phyloP scores from a whole-genome alignment of 2,113 vertebrate species.

The Capra hircus region DNA sequence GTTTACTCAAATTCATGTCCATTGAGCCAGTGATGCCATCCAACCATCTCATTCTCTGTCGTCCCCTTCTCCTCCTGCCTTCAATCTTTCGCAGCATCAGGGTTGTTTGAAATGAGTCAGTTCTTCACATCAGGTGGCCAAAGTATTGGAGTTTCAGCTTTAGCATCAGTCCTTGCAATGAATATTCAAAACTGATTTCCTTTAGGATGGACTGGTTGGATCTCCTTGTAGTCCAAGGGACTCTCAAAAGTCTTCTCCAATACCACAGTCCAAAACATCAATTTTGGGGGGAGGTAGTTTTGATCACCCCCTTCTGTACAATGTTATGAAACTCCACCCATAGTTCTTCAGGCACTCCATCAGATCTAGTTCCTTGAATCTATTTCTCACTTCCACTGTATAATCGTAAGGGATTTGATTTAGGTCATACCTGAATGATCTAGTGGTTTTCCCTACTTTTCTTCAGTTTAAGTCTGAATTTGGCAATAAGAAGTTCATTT shows the following conservation, averaged over 20 bases:
- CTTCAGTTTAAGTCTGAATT: background rate
- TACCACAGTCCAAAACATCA: background rate
- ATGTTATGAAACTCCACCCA: background rate
- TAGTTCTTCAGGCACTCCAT: background rate
- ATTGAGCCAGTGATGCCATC: background rate
- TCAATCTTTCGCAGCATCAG: background rate
- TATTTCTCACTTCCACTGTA: background rate
- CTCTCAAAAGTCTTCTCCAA: background rate
- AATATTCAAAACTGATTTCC: background rate
- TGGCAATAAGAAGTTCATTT: background rate
- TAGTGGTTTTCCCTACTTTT: background rate
- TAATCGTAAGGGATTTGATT: background rate
- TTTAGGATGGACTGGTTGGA: background rate
- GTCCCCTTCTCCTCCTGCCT: fast-evolving
- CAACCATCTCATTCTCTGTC: background rate
- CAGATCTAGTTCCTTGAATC: background rate
- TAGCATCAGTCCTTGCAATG: background rate
- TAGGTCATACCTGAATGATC: background rate
- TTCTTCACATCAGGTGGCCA: background rate
- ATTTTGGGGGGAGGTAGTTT: background rate
- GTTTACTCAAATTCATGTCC: background rate
- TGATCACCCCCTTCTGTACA: background rate
- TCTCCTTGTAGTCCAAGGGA: background rate
- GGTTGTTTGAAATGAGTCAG: background rate
- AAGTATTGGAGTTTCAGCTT: background rate